phyloP scores from a whole-genome alignment of 2,113 vertebrate species.

The Scytalopus superciliaris region DNA sequence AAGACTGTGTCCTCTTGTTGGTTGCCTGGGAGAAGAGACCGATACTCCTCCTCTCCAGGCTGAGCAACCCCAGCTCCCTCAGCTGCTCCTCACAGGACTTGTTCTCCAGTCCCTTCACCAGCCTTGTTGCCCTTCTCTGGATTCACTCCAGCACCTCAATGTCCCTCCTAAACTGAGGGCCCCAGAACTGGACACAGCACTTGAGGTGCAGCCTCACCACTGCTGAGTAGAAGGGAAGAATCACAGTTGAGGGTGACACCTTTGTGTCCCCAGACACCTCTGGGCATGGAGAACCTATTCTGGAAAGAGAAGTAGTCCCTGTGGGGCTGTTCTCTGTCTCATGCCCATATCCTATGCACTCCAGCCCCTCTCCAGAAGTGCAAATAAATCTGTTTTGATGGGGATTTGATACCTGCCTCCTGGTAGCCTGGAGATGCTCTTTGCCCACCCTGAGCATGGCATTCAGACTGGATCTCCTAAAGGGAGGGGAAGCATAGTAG shows the following conservation, averaged over 20 bases:
- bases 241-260: not conserved
- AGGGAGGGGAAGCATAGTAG: not conserved
- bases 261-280: not conserved
- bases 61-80: too few relatives aligned
- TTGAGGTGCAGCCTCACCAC: too few relatives aligned
- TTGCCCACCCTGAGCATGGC: not conserved
- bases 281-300: not conserved
- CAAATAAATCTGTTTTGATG: not conserved
- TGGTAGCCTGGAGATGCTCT: not conserved
- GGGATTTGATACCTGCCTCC: not conserved
- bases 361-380: not conserved
- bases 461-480: not conserved
- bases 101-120: too few relatives aligned
- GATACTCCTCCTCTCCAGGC: too few relatives aligned
- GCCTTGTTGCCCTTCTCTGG: too few relatives aligned
- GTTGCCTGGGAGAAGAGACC: too few relatives aligned
- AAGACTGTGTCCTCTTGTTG: too few relatives aligned
- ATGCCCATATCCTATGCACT: accelerated
- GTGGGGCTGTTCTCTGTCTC: not conserved
- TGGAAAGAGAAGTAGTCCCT: not conserved
- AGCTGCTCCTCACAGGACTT: too few relatives aligned
- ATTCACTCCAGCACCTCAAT: too few relatives aligned
- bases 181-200: too few relatives aligned
- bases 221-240: too few relatives aligned
- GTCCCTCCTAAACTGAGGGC: too few relatives aligned